Evolutionary conservation across 2,888 invertebrate species (phyloP), one percentile per base, ranked within the genome.

Genomic region (Platyscelio sp.): DNA sequence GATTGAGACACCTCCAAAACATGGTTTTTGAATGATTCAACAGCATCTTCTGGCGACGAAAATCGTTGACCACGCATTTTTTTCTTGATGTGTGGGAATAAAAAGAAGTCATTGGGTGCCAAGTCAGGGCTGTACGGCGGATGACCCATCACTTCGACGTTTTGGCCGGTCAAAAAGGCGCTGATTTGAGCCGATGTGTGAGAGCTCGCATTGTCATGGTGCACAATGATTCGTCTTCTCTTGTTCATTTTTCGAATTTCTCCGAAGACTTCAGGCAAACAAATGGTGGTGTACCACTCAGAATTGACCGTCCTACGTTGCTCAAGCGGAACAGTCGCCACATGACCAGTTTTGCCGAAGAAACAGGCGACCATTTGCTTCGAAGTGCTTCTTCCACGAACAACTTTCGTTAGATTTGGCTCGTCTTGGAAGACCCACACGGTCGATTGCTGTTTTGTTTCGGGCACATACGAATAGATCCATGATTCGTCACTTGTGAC

Each of bases 401-500:
- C 82, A 70, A 88, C 85, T 89, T 88, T 88, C 82, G 84, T 85
- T 85, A 83, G 82, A 72, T 89, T 86, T 87, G 75, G 74, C 68
- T 86, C 85, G 54, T 86, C 84, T 87, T 86, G 83, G 56, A 88
- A 88, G 60, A 88, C 86, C 86, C 76, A 84, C 38, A 86, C 76
- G 56, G 86, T 84, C 26, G 71, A 83, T 40, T 82, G 80, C 70
- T 83, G 72, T 79, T 85, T 79, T 76, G 20, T 83, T 80, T 79
- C 79, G 38, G 85, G 83, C 51, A 87, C 86, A 87, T 87, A 87
- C 54, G 83, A 60, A 82, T 88, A 88, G 24, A 88, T 89, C 87
- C 86, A 89, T 40, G 86, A 81, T 85, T 88, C 86, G 54, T 49
- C 67, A 67, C 27, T 24, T 46, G 49, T 67, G 2, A 43, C 58